Evolutionary conservation across 2,797 vertebrate species (phyloP), one percentile per base, ranked within the genome.

Genomic region (Phrynocephalus guinanensis): DNA sequence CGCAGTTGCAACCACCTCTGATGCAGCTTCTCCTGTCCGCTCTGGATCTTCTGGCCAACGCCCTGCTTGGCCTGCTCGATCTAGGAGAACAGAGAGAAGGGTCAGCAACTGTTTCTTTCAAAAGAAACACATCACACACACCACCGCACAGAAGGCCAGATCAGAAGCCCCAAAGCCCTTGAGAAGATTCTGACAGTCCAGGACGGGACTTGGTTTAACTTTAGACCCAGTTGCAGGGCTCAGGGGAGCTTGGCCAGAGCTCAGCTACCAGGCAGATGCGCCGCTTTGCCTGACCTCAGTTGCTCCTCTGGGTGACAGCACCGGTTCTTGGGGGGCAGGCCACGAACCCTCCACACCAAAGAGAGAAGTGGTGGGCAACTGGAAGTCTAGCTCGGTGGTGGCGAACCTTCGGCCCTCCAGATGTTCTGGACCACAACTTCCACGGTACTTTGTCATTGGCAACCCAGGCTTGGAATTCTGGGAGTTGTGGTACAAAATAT

Each of bases 1-100:
- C 72, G 94, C 95, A 95, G 96, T n/a, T 93, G 93, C 75, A 88
- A 38, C 96, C 96, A 96, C 60, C 96, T 91, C 87, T 96, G 89
- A 4, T 95, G 94, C 81, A 94, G 93, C 85, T 95, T 96, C 83
- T 95, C 94, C 1, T 95, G 93, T 6, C 92, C 80, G 1, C 90
- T 92, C 0, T 94, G 93, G 60, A 94, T 11, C 11, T 18, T 89
- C 87, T 94, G 95, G 79, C 91, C 94, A 15, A 88, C 22, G 3
- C 94, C 93, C 0, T 95, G 94, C 85, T 88, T 96, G 83, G 95
- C 75, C 0, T 73, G 33, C 80, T 97, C 93, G 15, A 95, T 96
- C 97, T 97, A 93, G 0, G 1, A 28, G 78, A 18, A 15, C 1
- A 7, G 1, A 24, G 1, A n/a, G 63, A n/a, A 3, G 1, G 0